These are phyloP conservation scores for Cnemophilus loriae DNA, from an alignment of 2,113 vertebrate species.

Conservation along the genomic window DNA sequence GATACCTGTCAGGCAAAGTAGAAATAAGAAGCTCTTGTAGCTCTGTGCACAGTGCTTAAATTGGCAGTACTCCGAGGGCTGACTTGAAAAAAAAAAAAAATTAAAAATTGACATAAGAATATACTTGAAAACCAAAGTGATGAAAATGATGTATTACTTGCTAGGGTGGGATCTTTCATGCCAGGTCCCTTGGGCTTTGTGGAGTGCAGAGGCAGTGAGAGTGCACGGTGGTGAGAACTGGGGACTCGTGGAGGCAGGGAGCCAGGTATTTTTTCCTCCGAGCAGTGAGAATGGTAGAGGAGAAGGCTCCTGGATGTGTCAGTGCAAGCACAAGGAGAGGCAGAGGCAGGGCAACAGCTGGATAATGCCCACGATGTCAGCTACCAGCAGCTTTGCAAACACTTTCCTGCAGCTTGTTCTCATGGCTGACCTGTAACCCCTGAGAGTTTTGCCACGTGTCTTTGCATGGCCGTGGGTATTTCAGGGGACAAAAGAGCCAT, in stretches of 20 bases:
- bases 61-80: neutral
- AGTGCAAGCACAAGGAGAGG: neutral
- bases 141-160: conserved; percentile 1
- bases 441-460: neutral
- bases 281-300: neutral
- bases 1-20: conserved; percentile 44
- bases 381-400: neutral
- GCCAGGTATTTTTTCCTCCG: neutral
- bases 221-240: neutral
- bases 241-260: neutral
- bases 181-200: neutral
- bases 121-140: conserved; percentile 5
- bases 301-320: neutral
- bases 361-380: neutral
- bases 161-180: neutral
- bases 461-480: accelerated
- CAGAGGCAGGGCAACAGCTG: neutral
- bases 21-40: conserved; percentile 8
- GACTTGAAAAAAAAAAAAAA: neutral
- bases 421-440: neutral
- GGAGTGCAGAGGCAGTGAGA: neutral
- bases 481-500: neutral
- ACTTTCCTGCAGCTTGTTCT: neutral
- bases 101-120: neutral
- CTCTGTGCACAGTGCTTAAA: neutral